Evolutionary conservation across 2,888 invertebrate species (phyloP), one percentile per base, ranked within the genome.

Genomic region (Belgica antarctica): DNA sequence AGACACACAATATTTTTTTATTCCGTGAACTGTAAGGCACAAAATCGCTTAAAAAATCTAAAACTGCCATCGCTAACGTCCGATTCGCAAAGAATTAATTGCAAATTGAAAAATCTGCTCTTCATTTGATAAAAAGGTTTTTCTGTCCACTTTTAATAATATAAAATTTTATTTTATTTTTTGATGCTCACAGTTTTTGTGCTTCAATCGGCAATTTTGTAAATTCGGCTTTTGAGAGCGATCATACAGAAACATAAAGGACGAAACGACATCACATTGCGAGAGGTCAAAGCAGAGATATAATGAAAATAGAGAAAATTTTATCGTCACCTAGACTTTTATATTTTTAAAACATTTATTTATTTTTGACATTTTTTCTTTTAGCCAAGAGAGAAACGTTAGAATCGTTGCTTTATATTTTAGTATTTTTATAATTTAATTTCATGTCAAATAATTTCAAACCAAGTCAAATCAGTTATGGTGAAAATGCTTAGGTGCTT

Each of bases 131-230:
- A 52, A 52, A 52, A 52, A 52, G 24, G 22, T 52, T 24, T 52
- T 52, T 52, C 24, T 52, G 52, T 52, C 52, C 52, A 15, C 41
- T n/a, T 52, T 52, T 52, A 52, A 52, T 52, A 24, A 52, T 52
- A 52, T 52, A 52, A 52, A 52, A 24, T 52, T 52, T 52, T n/a
- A 22, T 52, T 7, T 15, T 47, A n/a, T 47, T 8, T n/a, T 47
- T 24, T 10, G 24, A 52, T 10, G 15, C 24, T 22, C 52, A 24
- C 17, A n/a, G n/a, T 41, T 52, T 52, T 52, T 52, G 7, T 10
- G 46, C 52, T 22, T 41, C 41, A 41, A 41, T 15, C 31, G 31
- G 10, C 41, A 12, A n/a, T 15, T 4, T 41, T 5, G 41, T n/a
- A n/a, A 41, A 41, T 41, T 41, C 15, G 41, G 41, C 41, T 41